Conservation (phyloP, 1,140 invertebrate genomes). For the Pogonomyrmex barbatus region DNA sequence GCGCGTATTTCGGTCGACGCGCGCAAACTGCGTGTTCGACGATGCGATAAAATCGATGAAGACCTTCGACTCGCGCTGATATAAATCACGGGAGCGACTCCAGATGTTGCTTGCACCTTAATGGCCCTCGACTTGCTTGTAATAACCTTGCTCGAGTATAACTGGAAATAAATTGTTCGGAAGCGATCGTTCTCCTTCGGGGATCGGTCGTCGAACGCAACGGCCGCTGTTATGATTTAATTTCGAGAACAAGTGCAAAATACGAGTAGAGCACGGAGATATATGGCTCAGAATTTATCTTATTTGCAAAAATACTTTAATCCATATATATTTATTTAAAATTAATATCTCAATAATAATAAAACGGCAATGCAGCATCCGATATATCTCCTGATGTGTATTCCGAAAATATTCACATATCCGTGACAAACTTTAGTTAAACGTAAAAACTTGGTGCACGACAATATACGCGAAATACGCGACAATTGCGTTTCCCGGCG, state of each 20-base stretch:
- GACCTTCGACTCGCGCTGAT: conserved; percentile 50
- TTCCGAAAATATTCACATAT: conserved; percentile 7
- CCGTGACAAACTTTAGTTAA: conserved; percentile 28
- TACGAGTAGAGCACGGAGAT: background rate
- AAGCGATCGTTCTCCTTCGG: conserved; percentile 46
- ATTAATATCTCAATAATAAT: background rate
- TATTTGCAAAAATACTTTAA: background rate
- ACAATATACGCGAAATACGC: background rate
- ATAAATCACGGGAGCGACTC: conserved; percentile 57
- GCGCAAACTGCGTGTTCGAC: conserved; percentile 29
- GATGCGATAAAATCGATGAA: conserved; percentile 59
- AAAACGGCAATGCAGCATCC: background rate
- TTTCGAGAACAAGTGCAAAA: background rate
- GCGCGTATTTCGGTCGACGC: conserved; percentile 38
- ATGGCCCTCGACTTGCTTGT: conserved; percentile 53
- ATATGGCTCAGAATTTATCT: background rate
- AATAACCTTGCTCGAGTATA: conserved; percentile 56
- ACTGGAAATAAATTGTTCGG: conserved; percentile 58
- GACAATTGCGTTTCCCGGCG: conserved; percentile 17
- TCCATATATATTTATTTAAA: background rate
- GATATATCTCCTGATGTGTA: background rate
- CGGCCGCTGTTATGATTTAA: background rate
- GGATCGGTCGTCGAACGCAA: conserved; percentile 45
- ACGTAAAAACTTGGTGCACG: conserved; percentile 9
- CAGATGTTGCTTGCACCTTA: conserved; percentile 61